A percentile compares a stretch with the other conserved stretches of the same genome.
These are phyloP conservation scores for Petaurus breviceps DNA, from an alignment of 2,113 vertebrate species.

Conservation along the genomic window DNA sequence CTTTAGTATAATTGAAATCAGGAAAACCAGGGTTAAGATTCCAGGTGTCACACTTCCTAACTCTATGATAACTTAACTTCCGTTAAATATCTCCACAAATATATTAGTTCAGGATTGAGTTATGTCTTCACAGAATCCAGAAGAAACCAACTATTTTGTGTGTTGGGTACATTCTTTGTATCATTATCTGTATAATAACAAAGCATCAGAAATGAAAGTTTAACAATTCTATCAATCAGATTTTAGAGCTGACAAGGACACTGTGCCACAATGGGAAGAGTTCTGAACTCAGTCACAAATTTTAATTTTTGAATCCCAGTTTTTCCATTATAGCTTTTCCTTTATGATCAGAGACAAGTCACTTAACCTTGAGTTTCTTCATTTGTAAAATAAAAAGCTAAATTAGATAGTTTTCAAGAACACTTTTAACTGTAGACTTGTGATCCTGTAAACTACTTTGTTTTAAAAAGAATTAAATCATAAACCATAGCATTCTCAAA, in stretches of 20 bases:
- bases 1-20: neutral
- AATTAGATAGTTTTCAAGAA: neutral
- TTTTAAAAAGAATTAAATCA: neutral
- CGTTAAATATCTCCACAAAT: neutral
- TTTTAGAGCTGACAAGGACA: neutral
- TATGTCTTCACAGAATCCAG: neutral
- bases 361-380: neutral
- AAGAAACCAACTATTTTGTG: neutral
- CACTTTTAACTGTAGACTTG: neutral
- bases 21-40: neutral
- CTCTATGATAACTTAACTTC: neutral
- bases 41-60: neutral
- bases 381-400: neutral
- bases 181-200: neutral
- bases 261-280: neutral
- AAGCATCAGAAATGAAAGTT: neutral
- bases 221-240: neutral
- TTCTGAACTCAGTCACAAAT: neutral
- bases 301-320: neutral
- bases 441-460: neutral
- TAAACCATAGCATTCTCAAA: neutral
- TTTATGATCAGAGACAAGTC: neutral
- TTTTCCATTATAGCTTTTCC: neutral
- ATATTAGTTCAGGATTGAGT: neutral
- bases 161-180: neutral